phyloP scores from a whole-genome alignment of 2,797 vertebrate genomes.

The Muraenolepis orangiensis region DNA sequence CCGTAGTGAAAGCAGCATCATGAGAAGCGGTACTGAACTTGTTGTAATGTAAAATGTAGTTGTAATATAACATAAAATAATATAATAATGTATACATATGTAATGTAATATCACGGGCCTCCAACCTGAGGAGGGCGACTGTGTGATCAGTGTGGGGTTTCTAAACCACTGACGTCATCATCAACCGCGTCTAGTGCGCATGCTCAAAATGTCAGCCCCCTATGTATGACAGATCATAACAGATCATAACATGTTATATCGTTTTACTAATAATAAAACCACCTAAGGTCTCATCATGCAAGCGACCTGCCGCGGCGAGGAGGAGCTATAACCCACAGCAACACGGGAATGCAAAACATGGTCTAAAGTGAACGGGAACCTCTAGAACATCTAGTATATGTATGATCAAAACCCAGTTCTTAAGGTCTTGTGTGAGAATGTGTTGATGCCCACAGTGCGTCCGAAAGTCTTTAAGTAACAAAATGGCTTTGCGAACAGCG shows the following conservation, averaged over 20 bases:
- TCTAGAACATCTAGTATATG: neutral
- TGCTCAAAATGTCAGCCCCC: constrained; percentile 65
- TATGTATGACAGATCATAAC: neutral
- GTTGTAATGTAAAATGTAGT: neutral
- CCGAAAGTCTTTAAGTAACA: neutral
- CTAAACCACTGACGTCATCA: neutral
- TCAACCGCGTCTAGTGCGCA: constrained; percentile 26
- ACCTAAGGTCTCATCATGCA: neutral
- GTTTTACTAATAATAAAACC: neutral
- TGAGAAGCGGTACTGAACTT: too few relatives aligned
- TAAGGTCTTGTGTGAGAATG: neutral
- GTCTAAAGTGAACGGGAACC: neutral
- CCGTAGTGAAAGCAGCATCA: too few relatives aligned
- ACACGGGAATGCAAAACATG: neutral
- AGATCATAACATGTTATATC: neutral
- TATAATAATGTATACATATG: neutral
- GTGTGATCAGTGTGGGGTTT: neutral
- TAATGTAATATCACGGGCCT: neutral
- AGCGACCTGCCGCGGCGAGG: neutral
- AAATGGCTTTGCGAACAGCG: constrained; percentile 54
- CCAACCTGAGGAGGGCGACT: neutral
- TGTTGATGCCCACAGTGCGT: neutral
- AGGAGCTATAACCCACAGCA: neutral
- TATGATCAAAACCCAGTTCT: neutral
- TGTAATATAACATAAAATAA: neutral